phyloP scores from a whole-genome alignment of 2,797 vertebrate species.

The Alectoris magna region DNA sequence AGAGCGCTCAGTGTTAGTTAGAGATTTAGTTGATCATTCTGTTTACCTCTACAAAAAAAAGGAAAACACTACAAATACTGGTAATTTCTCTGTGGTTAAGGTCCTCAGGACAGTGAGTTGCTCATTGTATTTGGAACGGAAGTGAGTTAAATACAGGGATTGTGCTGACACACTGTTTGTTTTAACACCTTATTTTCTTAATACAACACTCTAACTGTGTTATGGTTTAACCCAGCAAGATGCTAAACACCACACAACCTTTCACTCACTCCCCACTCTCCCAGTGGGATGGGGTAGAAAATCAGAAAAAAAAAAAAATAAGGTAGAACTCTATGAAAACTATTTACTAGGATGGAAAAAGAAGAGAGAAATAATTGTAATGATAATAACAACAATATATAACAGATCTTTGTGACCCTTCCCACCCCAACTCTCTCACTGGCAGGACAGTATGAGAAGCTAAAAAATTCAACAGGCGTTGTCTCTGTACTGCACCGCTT shows the following conservation, averaged over 20 bases:
- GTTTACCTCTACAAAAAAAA: not conserved
- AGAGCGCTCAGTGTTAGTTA: not conserved
- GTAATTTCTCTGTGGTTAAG: not conserved
- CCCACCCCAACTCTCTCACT: not conserved
- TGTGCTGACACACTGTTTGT: not conserved
- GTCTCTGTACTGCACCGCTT: not conserved
- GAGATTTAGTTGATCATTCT: not conserved
- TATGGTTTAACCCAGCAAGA: not conserved
- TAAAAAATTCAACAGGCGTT: not conserved
- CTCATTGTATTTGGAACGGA: not conserved
- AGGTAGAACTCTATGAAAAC: not conserved
- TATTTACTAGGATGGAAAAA: not conserved
- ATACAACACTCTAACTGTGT: not conserved
- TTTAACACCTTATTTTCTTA: not conserved
- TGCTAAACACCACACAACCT: not conserved
- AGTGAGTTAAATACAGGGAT: not conserved
- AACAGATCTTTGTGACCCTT: not conserved
- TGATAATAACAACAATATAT: not conserved
- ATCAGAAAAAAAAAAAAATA: not conserved
- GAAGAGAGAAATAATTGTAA: not conserved
- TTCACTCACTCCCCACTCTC: not conserved
- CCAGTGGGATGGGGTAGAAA: not conserved
- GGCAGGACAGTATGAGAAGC: not conserved
- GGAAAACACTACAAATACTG: not conserved
- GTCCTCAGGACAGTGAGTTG: not conserved